Evolutionary conservation across 2,888 invertebrate genomes (phyloP).

Genomic region (Pasiphila rectangulata): DNA sequence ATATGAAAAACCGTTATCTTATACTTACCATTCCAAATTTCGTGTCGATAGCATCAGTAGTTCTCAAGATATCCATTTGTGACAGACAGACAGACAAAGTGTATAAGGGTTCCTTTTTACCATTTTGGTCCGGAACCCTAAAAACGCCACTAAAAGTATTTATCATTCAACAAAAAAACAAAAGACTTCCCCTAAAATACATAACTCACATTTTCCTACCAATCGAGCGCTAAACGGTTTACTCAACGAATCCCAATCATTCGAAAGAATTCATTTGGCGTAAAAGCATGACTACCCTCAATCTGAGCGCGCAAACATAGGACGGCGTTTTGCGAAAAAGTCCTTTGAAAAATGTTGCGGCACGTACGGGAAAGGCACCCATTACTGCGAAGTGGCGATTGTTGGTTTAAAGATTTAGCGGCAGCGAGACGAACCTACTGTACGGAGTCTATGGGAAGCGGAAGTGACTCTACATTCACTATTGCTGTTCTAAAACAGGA

Average conservation of each 20-base stretch:
- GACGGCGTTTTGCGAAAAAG: conserved; percentile 74
- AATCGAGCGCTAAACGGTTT: conserved; percentile 65
- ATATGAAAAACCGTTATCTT: too few species aligned
- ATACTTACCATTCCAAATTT: too few species aligned
- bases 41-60: too few species aligned
- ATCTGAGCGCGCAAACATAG: conserved; percentile 63
- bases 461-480: conserved; percentile 16
- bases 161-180: conserved; percentile 7
- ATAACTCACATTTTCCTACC: conserved; percentile 36
- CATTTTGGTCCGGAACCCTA: too few species aligned
- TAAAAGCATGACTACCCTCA: conserved; percentile 70
- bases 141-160: not conserved
- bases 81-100: too few species aligned
- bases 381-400: conserved; percentile 76
- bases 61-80: too few species aligned
- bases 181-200: conserved; percentile 22
- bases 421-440: conserved; percentile 48
- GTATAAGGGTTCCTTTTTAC: too few species aligned
- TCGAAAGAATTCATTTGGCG: conserved; percentile 69
- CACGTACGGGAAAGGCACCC: conserved; percentile 77
- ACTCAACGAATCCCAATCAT: conserved; percentile 64
- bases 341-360: conserved; percentile 80
- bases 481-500: not conserved
- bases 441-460: too few species aligned
- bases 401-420: conserved; percentile 78